Conservation (phyloP, 2,888 invertebrate genomes). For the Agrochola lychnidis region DNA sequence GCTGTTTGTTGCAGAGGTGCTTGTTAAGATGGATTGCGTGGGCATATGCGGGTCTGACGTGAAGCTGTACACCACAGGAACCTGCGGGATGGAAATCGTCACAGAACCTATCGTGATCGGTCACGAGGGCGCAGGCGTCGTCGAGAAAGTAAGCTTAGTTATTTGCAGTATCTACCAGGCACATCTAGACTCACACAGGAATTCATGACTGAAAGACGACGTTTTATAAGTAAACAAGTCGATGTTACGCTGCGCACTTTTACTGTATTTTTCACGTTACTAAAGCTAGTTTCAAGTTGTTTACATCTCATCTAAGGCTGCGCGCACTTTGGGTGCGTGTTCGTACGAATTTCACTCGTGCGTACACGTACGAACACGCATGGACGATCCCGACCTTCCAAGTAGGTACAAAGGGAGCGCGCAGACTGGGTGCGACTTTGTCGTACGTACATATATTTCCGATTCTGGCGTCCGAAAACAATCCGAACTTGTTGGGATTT, state of each 20-base stretch:
- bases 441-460: too few relatives aligned
- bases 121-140: slow-evolving; percentile 96
- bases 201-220: not conserved
- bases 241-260: not conserved
- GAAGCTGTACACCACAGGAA: slow-evolving; percentile 95
- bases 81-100: slow-evolving; percentile 95
- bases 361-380: too few relatives aligned
- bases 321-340: too few relatives aligned
- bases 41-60: slow-evolving; percentile 99
- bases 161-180: not conserved
- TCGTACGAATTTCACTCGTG: too few relatives aligned
- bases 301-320: not conserved
- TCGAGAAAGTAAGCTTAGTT: slow-evolving; percentile 92
- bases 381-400: too few relatives aligned
- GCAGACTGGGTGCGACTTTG: too few relatives aligned
- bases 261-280: not conserved
- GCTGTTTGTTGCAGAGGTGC: slow-evolving; percentile 93
- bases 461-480: too few relatives aligned
- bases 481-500: too few relatives aligned
- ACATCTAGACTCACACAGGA: not conserved
- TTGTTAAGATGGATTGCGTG: slow-evolving; percentile 95
- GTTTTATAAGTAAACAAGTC: too few relatives aligned
- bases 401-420: too few relatives aligned
- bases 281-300: not conserved
- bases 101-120: slow-evolving; percentile 96